These are phyloP conservation scores for Drosophila testacea DNA, from an alignment of 2,888 invertebrate species.

Conservation along the genomic window DNA sequence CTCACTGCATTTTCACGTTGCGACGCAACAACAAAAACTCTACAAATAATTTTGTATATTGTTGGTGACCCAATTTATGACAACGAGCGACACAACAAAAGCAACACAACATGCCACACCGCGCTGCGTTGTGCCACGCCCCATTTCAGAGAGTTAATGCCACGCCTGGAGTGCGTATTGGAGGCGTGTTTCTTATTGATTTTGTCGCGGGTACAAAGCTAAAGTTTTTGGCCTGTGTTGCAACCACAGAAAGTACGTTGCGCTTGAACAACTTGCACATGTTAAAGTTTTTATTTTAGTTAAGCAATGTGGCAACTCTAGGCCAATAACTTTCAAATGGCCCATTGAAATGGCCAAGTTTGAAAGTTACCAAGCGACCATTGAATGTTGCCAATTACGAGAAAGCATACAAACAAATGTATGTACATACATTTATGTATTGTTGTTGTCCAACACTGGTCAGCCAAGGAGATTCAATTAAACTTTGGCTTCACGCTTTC, in stretches of 20 bases:
- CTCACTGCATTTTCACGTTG: constrained; percentile 56
- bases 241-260: constrained; percentile 25
- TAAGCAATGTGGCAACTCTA: constrained; percentile 25
- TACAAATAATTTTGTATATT: constrained; percentile 69
- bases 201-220: constrained; percentile 40
- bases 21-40: constrained; percentile 18
- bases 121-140: constrained; percentile 25
- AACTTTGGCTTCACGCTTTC: constrained; percentile 79
- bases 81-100: constrained; percentile 42
- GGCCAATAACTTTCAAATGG: constrained; percentile 74
- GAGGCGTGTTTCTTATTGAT: constrained; percentile 52
- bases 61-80: constrained; percentile 74
- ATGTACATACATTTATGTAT: constrained; percentile 1
- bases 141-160: constrained; percentile 5
- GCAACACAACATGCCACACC: constrained; percentile 31
- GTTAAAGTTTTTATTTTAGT: constrained; percentile 30
- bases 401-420: neutral
- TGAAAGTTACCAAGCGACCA: constrained; percentile 67
- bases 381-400: constrained; percentile 68
- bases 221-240: constrained; percentile 31
- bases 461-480: constrained; percentile 67
- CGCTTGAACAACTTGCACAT: constrained; percentile 22
- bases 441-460: constrained; percentile 45
- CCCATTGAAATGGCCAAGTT: constrained; percentile 67
- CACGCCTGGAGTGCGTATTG: constrained; percentile 36